Evolutionary conservation across 2,888 invertebrate species (phyloP).

Genomic region (Machimus atricapillus): DNA sequence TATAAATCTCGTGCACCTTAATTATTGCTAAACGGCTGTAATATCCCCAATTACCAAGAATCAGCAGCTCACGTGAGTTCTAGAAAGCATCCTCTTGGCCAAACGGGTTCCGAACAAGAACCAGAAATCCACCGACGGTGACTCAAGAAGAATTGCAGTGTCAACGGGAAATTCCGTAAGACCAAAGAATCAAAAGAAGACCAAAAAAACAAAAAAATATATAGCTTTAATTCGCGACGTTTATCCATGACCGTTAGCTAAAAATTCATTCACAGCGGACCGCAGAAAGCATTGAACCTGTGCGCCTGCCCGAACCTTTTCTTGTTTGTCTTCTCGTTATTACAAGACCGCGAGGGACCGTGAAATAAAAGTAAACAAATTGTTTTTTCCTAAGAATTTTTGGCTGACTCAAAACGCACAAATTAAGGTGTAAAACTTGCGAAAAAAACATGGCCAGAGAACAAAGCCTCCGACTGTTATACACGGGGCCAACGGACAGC

Average conservation of each 20-base stretch:
- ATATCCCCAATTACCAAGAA: background rate
- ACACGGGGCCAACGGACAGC: background rate
- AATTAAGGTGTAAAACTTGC: background rate
- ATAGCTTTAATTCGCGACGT: background rate
- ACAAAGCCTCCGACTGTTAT: background rate
- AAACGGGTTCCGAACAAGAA: background rate
- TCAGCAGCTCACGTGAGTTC: background rate
- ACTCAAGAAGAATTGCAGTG: background rate
- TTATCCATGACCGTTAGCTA: slow-evolving; percentile 7
- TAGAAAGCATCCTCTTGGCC: background rate
- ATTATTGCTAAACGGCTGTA: background rate
- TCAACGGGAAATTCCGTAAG: background rate
- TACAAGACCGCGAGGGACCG: background rate
- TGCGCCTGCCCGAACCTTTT: background rate
- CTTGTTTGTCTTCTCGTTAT: background rate
- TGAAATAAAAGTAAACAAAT: slow-evolving; percentile 20
- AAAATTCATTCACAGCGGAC: slow-evolving; percentile 6
- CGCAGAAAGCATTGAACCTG: slow-evolving; percentile 19
- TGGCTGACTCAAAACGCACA: background rate
- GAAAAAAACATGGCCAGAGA: background rate
- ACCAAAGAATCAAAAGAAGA: background rate
- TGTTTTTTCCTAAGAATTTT: background rate
- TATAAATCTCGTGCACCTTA: background rate
- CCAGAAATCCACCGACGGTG: background rate
- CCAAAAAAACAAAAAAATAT: background rate